These are phyloP conservation scores for Cyphomyrus discorhynchus DNA, from an alignment of 2,113 vertebrate genomes.

Conservation along the genomic window DNA sequence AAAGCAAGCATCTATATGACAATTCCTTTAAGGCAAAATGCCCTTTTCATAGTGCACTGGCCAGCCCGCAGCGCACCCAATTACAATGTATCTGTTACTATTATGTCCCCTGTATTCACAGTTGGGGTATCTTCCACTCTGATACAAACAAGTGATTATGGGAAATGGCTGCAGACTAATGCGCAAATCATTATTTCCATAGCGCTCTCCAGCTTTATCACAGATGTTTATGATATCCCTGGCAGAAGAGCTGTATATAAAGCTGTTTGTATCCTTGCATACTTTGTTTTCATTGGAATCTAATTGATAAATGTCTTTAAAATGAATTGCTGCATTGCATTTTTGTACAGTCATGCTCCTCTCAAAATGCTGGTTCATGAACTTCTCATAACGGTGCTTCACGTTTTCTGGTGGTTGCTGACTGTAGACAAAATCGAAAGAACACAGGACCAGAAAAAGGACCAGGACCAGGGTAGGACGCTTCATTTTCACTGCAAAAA, in stretches of 20 bases:
- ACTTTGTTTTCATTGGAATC: background rate
- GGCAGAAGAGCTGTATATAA: background rate
- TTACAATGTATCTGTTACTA: conserved; percentile 20
- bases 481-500: background rate
- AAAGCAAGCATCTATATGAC: background rate
- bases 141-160: conserved; percentile 22
- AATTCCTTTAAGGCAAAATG: background rate
- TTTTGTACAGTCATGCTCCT: background rate
- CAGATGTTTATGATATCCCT: background rate
- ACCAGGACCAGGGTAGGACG: background rate
- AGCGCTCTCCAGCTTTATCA: background rate
- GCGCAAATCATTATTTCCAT: background rate
- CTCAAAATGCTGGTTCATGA: conserved; percentile 5
- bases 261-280: conserved; percentile 3
- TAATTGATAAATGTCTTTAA: background rate
- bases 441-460: background rate
- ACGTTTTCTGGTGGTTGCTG: background rate
- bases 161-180: conserved; percentile 13
- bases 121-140: conserved; percentile 14
- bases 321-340: background rate
- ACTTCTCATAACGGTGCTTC: background rate
- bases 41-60: conserved; percentile 31
- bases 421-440: background rate
- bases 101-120: conserved; percentile 17
- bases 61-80: conserved; percentile 12